Evolutionary conservation across 2,888 invertebrate species (phyloP), one percentile per base, ranked within the genome.

Genomic region (Caenorhabditis sp.): DNA sequence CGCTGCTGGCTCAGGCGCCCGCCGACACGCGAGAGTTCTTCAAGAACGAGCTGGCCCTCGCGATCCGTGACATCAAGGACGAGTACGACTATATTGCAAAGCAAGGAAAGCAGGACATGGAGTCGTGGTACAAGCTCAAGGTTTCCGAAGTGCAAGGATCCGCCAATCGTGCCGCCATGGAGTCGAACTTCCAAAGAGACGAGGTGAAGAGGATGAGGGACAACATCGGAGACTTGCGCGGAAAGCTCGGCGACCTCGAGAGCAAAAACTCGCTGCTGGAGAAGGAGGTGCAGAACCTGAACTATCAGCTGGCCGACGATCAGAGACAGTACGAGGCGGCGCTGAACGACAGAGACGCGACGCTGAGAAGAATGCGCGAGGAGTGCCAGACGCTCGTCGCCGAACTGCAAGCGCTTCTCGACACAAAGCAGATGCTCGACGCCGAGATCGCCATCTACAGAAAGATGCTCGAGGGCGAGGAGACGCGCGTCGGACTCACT

Each of bases 371-470:
- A 87, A 85, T 89, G 86, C 85, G 88, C 59, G 89, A 89, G 61
- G 89, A 89, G 78, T 86, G 89, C 74, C 86, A 88, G 63, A 90
- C 91, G 32, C 85, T 91, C 26, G 83, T 83, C 84, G 87, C 87
- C 20, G 88, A 88, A 56, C 83, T 83, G 27, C 83, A 83, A 53
- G 88, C 88, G 80, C 83, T 91, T 65, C 89, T 91, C 86, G 91
- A 91, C 84, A 90, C 90, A 83, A 91, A 92, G 83, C 90, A 91
- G 71, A 90, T 90, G 56, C 87, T 91, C 78, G 91, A 91, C 87
- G 90, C 91, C 63, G 91, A 91, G 87, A 91, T 91, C 80, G 91
- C 91, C 82, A 91, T 91, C 76, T 91, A 92, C 89, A 89, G 91
- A 79, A 91, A 91, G 81, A 90, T 91, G 87, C 85, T 91, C 84